Evolutionary conservation across 2,797 vertebrate genomes (phyloP).

Genomic region (Columba guinea): DNA sequence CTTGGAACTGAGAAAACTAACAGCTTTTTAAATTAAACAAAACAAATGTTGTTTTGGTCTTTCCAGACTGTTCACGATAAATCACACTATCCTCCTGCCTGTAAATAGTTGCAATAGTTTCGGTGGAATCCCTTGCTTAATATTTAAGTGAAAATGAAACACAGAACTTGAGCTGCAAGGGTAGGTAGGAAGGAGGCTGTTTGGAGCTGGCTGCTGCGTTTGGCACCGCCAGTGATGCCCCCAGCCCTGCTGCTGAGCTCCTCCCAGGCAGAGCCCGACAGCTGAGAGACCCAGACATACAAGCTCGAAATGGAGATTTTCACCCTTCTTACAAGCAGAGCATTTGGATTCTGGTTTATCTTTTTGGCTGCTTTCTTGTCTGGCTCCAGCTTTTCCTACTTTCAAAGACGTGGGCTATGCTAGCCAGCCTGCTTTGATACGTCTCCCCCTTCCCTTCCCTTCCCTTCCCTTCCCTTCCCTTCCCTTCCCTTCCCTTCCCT

Average conservation of each 20-base stretch:
- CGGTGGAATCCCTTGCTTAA: background rate
- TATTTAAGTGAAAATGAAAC: background rate
- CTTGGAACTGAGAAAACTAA: slow-evolving; percentile 57
- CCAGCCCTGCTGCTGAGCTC: background rate
- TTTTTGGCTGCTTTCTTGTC: background rate
- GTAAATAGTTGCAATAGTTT: background rate
- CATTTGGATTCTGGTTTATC: background rate
- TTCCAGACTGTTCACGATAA: background rate
- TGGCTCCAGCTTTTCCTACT: background rate
- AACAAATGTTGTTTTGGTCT: slow-evolving; percentile 60
- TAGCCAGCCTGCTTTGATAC: background rate
- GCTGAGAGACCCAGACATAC: background rate
- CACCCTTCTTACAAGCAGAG: background rate
- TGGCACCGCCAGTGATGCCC: background rate
- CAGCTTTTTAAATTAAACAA: slow-evolving; percentile 60
- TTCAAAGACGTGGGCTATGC: background rate
- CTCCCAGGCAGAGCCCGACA: background rate
- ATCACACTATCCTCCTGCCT: background rate
- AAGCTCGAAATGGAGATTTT: background rate
- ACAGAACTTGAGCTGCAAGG: background rate
- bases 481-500: background rate
- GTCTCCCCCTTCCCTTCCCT: background rate
- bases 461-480: background rate
- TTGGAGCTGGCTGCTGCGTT: background rate
- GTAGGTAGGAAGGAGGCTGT: background rate